These are phyloP conservation scores for Oeneis ivallda DNA, from an alignment of 2,888 invertebrate genomes.

Conservation along the genomic window DNA sequence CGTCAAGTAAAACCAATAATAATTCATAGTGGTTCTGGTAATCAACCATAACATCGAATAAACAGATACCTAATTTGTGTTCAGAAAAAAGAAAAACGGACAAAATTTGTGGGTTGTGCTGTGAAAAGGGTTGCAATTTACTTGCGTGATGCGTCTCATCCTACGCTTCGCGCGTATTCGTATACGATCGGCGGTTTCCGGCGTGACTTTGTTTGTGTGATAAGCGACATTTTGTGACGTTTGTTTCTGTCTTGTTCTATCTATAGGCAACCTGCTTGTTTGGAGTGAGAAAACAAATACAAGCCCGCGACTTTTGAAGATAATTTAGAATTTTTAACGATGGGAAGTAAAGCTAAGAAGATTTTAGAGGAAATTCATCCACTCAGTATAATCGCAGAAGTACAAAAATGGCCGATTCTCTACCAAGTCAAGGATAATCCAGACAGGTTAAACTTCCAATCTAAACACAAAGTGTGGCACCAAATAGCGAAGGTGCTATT, in stretches of 20 bases:
- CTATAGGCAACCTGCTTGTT: not conserved
- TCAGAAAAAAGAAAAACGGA: too few relatives aligned
- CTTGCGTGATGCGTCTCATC: too few relatives aligned
- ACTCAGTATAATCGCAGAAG: constrained; percentile 52
- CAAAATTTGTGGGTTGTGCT: not conserved
- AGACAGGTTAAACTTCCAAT: constrained; percentile 46
- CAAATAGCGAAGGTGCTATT: constrained; percentile 49
- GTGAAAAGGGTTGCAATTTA: not conserved
- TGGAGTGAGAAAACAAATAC: not conserved
- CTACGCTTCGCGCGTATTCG: constrained; percentile 15
- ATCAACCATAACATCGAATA: not conserved
- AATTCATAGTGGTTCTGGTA: not conserved
- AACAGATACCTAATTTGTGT: too few relatives aligned
- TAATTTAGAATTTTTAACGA: not conserved
- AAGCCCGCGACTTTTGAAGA: not conserved
- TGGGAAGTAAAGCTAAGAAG: constrained; percentile 41
- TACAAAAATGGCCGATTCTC: constrained; percentile 53
- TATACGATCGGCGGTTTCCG: constrained; percentile 13
- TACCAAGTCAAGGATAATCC: constrained; percentile 45
- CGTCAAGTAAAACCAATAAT: not conserved
- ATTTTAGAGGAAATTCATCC: constrained; percentile 53
- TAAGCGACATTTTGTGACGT: not conserved
- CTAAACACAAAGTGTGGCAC: constrained; percentile 49
- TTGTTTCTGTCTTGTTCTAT: constrained; percentile 8
- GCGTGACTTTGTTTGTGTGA: not conserved